phyloP scores from a whole-genome alignment of 2,113 vertebrate genomes.

The Mola mola region DNA sequence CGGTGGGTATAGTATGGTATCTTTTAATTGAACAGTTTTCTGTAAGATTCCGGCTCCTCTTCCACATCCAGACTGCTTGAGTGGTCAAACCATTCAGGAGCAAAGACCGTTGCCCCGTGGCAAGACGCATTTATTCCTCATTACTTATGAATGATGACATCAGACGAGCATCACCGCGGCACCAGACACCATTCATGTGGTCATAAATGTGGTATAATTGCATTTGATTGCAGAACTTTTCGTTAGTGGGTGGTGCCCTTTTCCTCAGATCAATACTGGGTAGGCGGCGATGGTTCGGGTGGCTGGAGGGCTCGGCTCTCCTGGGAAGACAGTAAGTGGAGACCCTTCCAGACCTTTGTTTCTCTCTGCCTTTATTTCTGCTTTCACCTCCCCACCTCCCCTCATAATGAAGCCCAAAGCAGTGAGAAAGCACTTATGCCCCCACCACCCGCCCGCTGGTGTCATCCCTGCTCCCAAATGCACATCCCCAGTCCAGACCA shows the following conservation, averaged over 20 bases:
- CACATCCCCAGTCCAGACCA: slow-evolving; percentile 72
- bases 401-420: slow-evolving; percentile 59
- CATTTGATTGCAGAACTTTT: slow-evolving; percentile 53
- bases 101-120: slow-evolving; percentile 2
- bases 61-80: not conserved
- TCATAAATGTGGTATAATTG: slow-evolving; percentile 70
- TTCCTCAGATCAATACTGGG: slow-evolving; percentile 56
- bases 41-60: no score
- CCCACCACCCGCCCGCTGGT: slow-evolving; percentile 31
- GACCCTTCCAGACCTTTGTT: slow-evolving; percentile 26
- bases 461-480: slow-evolving; percentile 68
- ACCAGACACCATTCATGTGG: slow-evolving; percentile 30
- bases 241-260: slow-evolving; percentile 40
- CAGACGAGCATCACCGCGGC: slow-evolving; percentile 28
- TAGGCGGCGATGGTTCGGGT: slow-evolving; percentile 16
- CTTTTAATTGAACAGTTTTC: no score
- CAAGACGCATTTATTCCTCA: slow-evolving; percentile 21
- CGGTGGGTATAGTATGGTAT: no score
- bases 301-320: slow-evolving; percentile 14
- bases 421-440: slow-evolving; percentile 70
- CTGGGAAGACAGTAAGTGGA: slow-evolving; percentile 37
- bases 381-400: slow-evolving; percentile 4
- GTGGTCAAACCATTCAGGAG: not conserved
- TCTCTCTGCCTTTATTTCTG: slow-evolving; percentile 19
- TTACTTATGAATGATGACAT: slow-evolving; percentile 44